Evolutionary conservation across 2,113 vertebrate species (phyloP), one percentile per base, ranked within the genome.

Genomic region (Donacobius atricapilla): DNA sequence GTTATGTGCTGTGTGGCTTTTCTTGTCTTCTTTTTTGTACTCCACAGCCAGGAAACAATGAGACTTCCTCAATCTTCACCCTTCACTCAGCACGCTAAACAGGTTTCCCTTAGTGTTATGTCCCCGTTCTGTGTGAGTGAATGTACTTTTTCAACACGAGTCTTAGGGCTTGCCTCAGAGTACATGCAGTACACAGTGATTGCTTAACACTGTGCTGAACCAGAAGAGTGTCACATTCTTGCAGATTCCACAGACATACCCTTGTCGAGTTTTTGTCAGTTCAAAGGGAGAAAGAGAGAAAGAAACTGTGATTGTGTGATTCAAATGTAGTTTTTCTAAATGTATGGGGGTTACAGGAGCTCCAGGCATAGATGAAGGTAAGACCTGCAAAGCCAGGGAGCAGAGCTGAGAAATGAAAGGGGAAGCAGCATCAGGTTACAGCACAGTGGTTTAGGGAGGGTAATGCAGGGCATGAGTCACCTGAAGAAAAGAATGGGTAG

Each of bases 21-120:
- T 37, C 45, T 88, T 50, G 39, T 75, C 30, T 83, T 69, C 33
- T 24, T 33, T 71, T 65, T 87, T 64, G 19, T 60, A 57, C 16
- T 83, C 22, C 15, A 7, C n/a, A 77, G 42, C 31, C 31, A 76
- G 82, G 37, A 83, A 93, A 58, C 21, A 53, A n/a, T 58, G 28
- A 75, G 40, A 71, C 48, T 96, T 87, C 85, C 79, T 90, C 65
- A 58, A 94, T 89, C 89, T 87, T 84, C n/a, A 16, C 44, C 51
- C 51, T 87, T 91, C 80, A 72, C 54, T 79, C 60, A 58, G 63
- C 51, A 37, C 0, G 28, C 35, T 72, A 28, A 89, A 78, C 71
- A 72, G 51, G 88, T 92, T 94, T 83, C 2, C 3, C 28, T 53
- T 45, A 53, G 31, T 9, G 4, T 48, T 77, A 5, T 27, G 40